phyloP scores from a whole-genome alignment of 2,113 vertebrate species.

The Megaptera novaeangliae region DNA sequence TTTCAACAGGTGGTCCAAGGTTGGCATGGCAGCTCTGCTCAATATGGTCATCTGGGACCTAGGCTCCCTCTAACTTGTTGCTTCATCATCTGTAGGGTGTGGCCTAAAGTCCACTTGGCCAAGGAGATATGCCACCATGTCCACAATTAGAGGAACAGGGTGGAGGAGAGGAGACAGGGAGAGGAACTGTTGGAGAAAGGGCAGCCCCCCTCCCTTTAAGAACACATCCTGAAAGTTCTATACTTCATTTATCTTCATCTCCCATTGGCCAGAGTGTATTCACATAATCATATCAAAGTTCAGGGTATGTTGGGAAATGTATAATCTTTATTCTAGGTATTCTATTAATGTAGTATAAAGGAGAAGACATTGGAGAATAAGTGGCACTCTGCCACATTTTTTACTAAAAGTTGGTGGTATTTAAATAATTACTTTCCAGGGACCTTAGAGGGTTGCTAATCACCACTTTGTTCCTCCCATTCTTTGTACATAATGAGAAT shows the following conservation, averaged over 20 bases:
- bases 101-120: background rate
- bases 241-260: background rate
- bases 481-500: background rate
- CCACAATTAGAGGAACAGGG: background rate
- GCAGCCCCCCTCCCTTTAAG: background rate
- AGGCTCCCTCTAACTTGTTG: background rate
- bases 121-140: background rate
- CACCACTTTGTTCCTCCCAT: background rate
- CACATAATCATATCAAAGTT: background rate
- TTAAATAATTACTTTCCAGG: background rate
- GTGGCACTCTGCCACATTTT: background rate
- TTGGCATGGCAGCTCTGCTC: background rate
- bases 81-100: background rate
- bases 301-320: background rate
- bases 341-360: background rate
- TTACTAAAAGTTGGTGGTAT: background rate
- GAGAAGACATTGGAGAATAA: background rate
- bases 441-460: background rate
- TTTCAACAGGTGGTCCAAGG: background rate
- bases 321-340: background rate
- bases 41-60: background rate
- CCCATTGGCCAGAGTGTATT: background rate
- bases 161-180: background rate
- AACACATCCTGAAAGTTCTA: background rate
- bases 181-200: background rate